These are phyloP conservation scores for Tringa solitaria DNA, from an alignment of 2,113 vertebrate genomes.

Conservation along the genomic window DNA sequence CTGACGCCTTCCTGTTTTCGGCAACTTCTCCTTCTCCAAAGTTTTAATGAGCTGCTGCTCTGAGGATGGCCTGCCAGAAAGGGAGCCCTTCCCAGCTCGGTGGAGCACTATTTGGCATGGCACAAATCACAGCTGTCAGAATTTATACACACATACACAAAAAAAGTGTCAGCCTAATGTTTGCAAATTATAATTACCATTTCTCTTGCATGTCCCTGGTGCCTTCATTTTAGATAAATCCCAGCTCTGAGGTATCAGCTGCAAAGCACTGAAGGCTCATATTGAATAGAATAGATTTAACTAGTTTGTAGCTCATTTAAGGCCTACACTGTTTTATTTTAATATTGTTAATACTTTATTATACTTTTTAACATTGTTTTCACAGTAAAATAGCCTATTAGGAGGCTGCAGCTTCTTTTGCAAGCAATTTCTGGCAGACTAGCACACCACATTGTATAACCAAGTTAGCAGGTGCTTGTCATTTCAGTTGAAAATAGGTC, in stretches of 20 bases:
- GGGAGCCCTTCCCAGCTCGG: neutral
- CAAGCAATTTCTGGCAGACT: conserved; percentile 30
- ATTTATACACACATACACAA: conserved; percentile 62
- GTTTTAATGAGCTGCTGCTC: conserved; percentile 82
- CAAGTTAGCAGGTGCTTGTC: neutral
- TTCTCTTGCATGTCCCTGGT: conserved; percentile 55
- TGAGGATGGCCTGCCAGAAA: conserved; percentile 69
- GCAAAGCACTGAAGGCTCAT: conserved; percentile 34
- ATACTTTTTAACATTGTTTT: conserved; percentile 56
- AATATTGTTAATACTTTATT: conserved; percentile 71
- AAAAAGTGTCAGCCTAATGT: conserved; percentile 74
- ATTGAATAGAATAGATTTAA: conserved; percentile 41
- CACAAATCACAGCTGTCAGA: conserved; percentile 78
- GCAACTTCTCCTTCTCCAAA: conserved; percentile 75
- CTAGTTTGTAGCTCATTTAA: conserved; percentile 64
- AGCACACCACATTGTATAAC: neutral
- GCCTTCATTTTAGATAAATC: conserved; percentile 60
- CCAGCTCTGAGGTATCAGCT: conserved; percentile 60
- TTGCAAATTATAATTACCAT: conserved; percentile 76
- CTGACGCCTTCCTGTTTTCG: conserved; percentile 65
- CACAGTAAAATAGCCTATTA: conserved; percentile 25
- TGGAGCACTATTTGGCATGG: conserved; percentile 58
- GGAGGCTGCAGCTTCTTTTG: conserved; percentile 26
- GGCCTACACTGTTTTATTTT: conserved; percentile 52
- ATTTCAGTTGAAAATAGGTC: conserved; percentile 9